Percentiles rank a stretch among this genome's conserved stretches.
These are phyloP conservation scores for Pristionchus pacificus DNA, from an alignment of 1,140 invertebrate genomes.

Conservation along the genomic window DNA sequence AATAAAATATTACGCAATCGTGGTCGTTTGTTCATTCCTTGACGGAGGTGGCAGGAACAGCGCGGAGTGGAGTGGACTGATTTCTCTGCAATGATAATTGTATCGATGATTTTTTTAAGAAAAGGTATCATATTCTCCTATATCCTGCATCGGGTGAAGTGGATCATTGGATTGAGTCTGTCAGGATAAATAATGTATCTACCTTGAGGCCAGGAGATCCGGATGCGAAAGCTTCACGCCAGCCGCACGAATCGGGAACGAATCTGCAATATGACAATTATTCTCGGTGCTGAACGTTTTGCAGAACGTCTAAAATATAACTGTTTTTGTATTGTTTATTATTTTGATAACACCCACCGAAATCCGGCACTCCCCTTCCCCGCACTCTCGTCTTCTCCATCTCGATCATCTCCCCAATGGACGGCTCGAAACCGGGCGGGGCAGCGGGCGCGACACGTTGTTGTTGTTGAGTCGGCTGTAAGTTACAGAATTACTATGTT, in stretches of 20 bases:
- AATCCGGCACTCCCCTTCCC: background rate
- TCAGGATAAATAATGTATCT: background rate
- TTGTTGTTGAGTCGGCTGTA: too few relatives aligned
- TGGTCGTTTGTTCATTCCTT: too few relatives aligned
- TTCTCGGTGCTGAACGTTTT: too few relatives aligned
- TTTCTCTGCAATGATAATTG: too few relatives aligned
- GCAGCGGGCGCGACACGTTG: too few relatives aligned
- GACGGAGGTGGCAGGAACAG: background rate
- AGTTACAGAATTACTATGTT: too few relatives aligned
- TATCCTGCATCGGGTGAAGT: too few relatives aligned
- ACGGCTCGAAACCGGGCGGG: background rate
- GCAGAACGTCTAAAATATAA: background rate
- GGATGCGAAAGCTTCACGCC: background rate
- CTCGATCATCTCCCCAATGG: background rate
- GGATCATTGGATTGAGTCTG: too few relatives aligned
- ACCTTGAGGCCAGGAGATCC: background rate
- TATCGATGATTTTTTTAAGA: too few relatives aligned
- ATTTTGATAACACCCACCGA: background rate
- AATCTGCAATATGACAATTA: too few relatives aligned
- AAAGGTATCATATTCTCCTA: background rate
- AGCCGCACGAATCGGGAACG: background rate
- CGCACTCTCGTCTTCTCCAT: background rate
- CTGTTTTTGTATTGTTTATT: background rate
- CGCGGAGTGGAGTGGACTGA: background rate
- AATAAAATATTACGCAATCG: background rate